These are phyloP conservation scores for Bombus superbus DNA, from an alignment of 1,140 invertebrate genomes.

Conservation along the genomic window DNA sequence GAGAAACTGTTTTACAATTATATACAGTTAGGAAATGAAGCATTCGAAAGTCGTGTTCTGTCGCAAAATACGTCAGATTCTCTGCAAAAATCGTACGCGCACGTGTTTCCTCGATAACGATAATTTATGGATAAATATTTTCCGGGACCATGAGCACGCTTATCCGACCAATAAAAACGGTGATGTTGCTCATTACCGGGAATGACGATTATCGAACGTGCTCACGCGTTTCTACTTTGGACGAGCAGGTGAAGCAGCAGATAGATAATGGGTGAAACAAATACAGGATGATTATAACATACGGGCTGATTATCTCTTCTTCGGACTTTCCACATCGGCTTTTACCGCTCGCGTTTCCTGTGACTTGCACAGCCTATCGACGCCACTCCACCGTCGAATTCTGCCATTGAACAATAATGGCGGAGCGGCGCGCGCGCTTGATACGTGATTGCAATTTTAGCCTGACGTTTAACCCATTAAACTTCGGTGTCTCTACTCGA, in stretches of 20 bases:
- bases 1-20: neutral
- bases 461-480: slow-evolving; percentile 25
- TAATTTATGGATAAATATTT: slow-evolving; percentile 15
- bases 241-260: slow-evolving; percentile 76
- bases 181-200: slow-evolving; percentile 1
- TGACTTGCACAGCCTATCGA: slow-evolving; percentile 37
- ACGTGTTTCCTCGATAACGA: neutral
- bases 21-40: neutral
- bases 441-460: slow-evolving; percentile 45
- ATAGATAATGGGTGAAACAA: slow-evolving; percentile 79
- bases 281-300: slow-evolving; percentile 79
- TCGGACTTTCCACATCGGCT: slow-evolving; percentile 78
- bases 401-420: slow-evolving; percentile 4
- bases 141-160: slow-evolving; percentile 19
- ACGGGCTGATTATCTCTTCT: slow-evolving; percentile 79
- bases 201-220: neutral
- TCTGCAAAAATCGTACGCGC: neutral
- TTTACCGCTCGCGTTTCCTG: slow-evolving; percentile 66
- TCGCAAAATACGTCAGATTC: neutral
- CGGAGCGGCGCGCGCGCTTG: neutral
- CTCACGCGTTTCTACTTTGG: slow-evolving; percentile 67
- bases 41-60: neutral
- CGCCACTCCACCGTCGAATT: slow-evolving; percentile 15
- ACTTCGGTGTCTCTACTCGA: neutral
- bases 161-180: slow-evolving; percentile 14